Evolutionary conservation across 1,140 invertebrate species (phyloP).

Genomic region (Drosophila littoralis): DNA sequence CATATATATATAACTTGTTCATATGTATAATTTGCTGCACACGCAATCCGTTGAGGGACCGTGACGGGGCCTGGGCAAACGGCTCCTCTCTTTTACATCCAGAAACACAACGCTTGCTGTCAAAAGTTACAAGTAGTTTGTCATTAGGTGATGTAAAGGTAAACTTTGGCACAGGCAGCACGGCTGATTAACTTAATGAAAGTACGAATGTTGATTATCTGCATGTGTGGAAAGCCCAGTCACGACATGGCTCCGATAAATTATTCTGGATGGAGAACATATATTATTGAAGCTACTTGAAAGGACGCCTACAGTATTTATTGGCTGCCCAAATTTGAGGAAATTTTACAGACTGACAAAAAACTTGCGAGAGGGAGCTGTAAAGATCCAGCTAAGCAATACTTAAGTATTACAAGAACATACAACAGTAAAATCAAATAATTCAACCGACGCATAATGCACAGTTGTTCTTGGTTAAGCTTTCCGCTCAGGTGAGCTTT

Average conservation of each 20-base stretch:
- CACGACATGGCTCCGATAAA: constrained; percentile 2
- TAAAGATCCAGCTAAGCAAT: no score
- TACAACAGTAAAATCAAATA: no score
- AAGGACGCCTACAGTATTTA: no score
- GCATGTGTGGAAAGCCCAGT: constrained; percentile 13
- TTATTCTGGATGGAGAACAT: neutral
- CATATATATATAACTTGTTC: neutral
- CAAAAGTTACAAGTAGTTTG: constrained; percentile 42
- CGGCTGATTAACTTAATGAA: constrained; percentile 12
- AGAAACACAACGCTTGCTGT: neutral
- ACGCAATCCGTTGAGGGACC: constrained; percentile 4
- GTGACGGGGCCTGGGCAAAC: neutral
- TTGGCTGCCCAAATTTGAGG: no score
- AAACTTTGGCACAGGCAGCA: constrained; percentile 1
- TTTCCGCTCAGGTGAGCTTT: no score
- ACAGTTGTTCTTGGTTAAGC: no score
- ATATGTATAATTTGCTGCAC: constrained; percentile 10
- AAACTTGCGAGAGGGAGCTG: no score
- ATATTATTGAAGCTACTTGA: neutral
- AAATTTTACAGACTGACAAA: neutral
- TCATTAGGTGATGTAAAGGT: constrained; percentile 20
- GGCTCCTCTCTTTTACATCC: neutral
- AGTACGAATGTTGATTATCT: constrained; percentile 19
- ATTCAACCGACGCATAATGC: no score
- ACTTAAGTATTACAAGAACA: no score